Evolutionary conservation across 2,113 vertebrate species (phyloP).

Genomic region (Epinephelus lanceolatus): DNA sequence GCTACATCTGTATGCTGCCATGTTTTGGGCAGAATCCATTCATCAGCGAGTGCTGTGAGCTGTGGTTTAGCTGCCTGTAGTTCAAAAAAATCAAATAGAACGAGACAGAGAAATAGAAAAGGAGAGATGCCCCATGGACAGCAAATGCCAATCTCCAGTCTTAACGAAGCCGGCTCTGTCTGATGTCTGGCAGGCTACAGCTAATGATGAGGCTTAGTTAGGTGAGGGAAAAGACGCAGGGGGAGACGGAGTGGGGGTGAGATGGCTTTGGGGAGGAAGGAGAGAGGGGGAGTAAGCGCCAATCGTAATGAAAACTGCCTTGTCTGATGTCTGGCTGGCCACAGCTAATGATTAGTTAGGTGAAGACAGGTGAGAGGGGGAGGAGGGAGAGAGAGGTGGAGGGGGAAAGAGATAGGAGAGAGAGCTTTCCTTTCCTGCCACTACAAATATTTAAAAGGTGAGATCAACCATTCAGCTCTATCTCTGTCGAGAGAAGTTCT

Average conservation of each 20-base stretch:
- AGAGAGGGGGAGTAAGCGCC: not conserved
- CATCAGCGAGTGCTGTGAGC: slow-evolving; percentile 27
- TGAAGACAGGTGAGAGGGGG: slow-evolving; percentile 8
- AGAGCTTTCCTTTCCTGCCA: not conserved
- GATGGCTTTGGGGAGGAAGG: not conserved
- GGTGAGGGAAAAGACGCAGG: slow-evolving; percentile 22
- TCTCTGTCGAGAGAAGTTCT: not conserved
- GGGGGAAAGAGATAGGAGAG: not conserved
- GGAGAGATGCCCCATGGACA: slow-evolving; percentile 38
- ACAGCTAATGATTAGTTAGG: slow-evolving; percentile 47
- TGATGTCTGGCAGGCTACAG: slow-evolving; percentile 60
- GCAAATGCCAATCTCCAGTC: slow-evolving; percentile 53
- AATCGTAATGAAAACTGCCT: slow-evolving; percentile 54
- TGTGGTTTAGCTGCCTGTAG: slow-evolving; percentile 16
- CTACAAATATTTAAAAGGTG: slow-evolving; percentile 36
- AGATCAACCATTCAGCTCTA: not conserved
- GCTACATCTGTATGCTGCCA: slow-evolving; percentile 33
- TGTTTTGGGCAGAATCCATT: slow-evolving; percentile 38
- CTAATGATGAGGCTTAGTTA: slow-evolving; percentile 72
- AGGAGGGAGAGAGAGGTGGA: not conserved
- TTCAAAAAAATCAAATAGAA: slow-evolving; percentile 42
- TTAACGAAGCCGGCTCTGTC: slow-evolving; percentile 56
- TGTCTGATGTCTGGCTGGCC: slow-evolving; percentile 50
- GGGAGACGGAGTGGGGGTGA: not conserved
- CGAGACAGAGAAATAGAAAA: slow-evolving; percentile 14